Evolutionary conservation across 1,140 invertebrate species (phyloP), one percentile per base, ranked within the genome.

Genomic region (Drosophila jambulina): DNA sequence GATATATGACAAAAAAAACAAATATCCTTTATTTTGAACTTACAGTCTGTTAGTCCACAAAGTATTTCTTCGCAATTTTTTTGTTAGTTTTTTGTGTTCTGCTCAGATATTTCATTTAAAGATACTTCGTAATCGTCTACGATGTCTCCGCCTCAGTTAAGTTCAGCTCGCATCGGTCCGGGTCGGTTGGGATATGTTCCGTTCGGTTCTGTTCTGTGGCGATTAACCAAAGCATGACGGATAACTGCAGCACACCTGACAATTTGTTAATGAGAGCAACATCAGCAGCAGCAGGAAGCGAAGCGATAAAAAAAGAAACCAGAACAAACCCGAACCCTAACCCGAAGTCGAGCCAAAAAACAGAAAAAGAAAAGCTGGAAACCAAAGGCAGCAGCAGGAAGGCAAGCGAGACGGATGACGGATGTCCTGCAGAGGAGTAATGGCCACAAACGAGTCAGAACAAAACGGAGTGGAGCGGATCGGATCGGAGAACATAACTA

Each of bases 221-320:
- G 78, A 90, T 90, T 81, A 90, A 90, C 78, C 68, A 90, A 90
- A 79, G 45, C 85, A 90, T 90, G 85, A 90, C 85, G 85, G 80
- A 81, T 81, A 85, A 90, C 81, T 84, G 84, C 42, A 23, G 69
- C 25, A 90, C 85, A 90, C 85, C 85, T 90, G 85, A 90, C 85
- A 90, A 90, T 90, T 90, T 90, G 85, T 90, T 90, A 90, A 90
- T 90, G 85, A 90, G 85, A 84, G 85, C 84, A 90, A 81, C 85
- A 84, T 76, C 81, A 75, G 56, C 58, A 69, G 75, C 69, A 72
- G 67, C 83, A 86, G 83, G 83, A 86, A 86, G 84, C 85, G 72
- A 88, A 84, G 84, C 85, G 85, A 88, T 88, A 88, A 87, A 87
- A 78, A 77, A 82, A 45, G 29, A 43, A 82, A 68, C 25, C 29